These are phyloP conservation scores for Anser cygnoides DNA, from an alignment of 2,113 vertebrate species.

Conservation along the genomic window DNA sequence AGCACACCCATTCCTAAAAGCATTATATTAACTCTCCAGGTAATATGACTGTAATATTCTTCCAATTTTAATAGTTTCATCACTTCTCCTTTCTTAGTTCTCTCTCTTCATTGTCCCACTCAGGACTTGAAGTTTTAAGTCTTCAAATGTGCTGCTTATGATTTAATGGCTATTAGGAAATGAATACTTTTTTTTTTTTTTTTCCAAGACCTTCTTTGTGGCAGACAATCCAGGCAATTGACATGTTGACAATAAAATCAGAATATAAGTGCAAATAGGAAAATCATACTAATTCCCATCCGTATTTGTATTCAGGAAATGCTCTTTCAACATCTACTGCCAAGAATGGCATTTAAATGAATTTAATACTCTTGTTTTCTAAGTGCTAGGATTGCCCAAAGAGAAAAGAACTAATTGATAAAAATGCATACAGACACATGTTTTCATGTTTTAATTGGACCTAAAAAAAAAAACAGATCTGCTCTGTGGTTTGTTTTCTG, in stretches of 20 bases:
- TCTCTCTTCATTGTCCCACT: neutral
- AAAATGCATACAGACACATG: neutral
- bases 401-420: neutral
- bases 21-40: neutral
- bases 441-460: neutral
- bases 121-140: conserved; percentile 13
- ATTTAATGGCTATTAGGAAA: neutral
- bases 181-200: neutral
- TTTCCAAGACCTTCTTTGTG: neutral
- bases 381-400: neutral
- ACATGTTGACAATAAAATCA: neutral
- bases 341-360: neutral
- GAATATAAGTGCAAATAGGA: neutral
- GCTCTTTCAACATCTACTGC: neutral
- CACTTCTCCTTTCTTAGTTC: neutral
- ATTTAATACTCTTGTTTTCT: neutral
- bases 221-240: neutral
- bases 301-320: neutral
- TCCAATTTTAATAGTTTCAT: conserved; percentile 9
- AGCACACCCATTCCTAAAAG: neutral
- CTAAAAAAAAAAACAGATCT: neutral
- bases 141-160: neutral
- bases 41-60: neutral
- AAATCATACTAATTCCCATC: neutral
- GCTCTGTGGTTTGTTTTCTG: neutral